Percentiles rank a stretch among this genome's conserved stretches.
Evolutionary conservation across 2,113 vertebrate genomes (phyloP).

Genomic region (Charina bottae): DNA sequence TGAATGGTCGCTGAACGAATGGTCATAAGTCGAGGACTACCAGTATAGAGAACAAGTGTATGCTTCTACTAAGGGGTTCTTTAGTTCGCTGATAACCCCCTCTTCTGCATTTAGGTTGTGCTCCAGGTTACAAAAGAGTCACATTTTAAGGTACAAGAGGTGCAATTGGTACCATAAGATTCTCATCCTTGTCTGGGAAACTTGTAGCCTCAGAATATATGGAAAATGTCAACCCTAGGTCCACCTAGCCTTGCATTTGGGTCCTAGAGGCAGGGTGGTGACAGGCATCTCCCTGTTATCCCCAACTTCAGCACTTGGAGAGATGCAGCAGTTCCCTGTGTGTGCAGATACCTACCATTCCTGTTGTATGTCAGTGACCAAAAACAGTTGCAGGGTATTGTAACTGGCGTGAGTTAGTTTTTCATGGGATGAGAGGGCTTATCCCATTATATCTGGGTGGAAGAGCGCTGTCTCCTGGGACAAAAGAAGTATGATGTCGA

Average conservation of each 20-base stretch:
- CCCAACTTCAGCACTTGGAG: not conserved
- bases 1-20: too few relatives aligned
- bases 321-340: too few relatives aligned
- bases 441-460: not conserved
- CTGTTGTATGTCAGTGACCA: not conserved
- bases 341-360: not conserved
- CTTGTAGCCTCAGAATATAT: not conserved
- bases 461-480: not conserved
- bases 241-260: not conserved
- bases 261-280: not conserved
- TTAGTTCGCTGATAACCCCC: too few relatives aligned
- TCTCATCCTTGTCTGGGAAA: not conserved
- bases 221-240: not conserved
- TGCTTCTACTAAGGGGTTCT: too few relatives aligned
- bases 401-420: not conserved
- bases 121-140: too few relatives aligned
- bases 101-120: not conserved
- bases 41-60: too few relatives aligned
- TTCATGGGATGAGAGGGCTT: not conserved
- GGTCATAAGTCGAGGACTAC: too few relatives aligned
- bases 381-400: not conserved
- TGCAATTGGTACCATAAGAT: not conserved
- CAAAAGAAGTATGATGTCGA: too few relatives aligned
- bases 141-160: not conserved
- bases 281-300: not conserved